phyloP scores from a whole-genome alignment of 1,140 invertebrate species.

The Caerostris extrusa region DNA sequence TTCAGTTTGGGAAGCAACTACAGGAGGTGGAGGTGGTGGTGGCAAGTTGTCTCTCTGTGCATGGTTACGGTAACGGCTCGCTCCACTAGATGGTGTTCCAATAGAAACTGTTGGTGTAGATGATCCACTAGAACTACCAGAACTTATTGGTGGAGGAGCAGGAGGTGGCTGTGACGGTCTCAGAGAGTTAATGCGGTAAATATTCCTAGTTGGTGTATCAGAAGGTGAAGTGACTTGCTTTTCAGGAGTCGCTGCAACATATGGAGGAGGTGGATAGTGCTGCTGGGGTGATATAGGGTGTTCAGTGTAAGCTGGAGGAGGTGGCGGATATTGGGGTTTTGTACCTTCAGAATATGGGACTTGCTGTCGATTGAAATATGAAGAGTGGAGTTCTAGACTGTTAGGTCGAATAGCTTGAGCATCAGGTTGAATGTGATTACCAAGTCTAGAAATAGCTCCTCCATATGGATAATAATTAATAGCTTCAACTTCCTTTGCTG shows the following conservation, averaged over 20 bases:
- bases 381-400: slow-evolving; percentile 85
- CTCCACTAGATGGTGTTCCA: slow-evolving; percentile 86
- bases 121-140: slow-evolving; percentile 81
- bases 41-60: slow-evolving; percentile 87
- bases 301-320: slow-evolving; percentile 78
- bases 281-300: slow-evolving; percentile 78
- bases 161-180: slow-evolving; percentile 78
- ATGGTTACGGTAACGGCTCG: slow-evolving; percentile 83
- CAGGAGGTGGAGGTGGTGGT: slow-evolving; percentile 91
- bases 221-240: slow-evolving; percentile 65
- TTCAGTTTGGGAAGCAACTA: not conserved
- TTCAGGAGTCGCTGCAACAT: slow-evolving; percentile 80
- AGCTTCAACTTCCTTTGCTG: slow-evolving; percentile 81
- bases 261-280: slow-evolving; percentile 78
- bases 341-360: slow-evolving; percentile 75
- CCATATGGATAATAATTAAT: slow-evolving; percentile 55
- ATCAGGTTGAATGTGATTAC: slow-evolving; percentile 79
- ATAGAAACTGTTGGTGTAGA: slow-evolving; percentile 82
- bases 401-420: slow-evolving; percentile 86
- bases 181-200: slow-evolving; percentile 65
- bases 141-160: slow-evolving; percentile 79
- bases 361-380: slow-evolving; percentile 74
- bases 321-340: slow-evolving; percentile 79
- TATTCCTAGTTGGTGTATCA: slow-evolving; percentile 68
- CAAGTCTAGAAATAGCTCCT: slow-evolving; percentile 80